Evolutionary conservation across 2,113 vertebrate species (phyloP).

Genomic region (Puntigrus tetrazona): DNA sequence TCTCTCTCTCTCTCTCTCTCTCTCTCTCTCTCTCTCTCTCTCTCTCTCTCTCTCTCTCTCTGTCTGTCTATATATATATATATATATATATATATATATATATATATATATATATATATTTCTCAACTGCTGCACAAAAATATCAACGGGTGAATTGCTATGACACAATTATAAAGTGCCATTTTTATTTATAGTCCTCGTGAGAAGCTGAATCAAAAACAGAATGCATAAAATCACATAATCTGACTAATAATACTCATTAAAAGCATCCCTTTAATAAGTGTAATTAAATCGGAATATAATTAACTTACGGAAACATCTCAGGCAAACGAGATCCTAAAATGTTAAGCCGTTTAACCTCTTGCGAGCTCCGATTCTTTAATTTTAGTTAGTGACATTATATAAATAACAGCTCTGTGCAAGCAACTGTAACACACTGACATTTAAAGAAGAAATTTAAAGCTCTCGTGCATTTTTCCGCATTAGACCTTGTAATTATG

Average conservation of each 20-base stretch:
- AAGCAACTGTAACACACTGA: slow-evolving; percentile 3
- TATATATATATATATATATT: no score
- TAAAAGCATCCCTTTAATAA: slow-evolving; percentile 18
- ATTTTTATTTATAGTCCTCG: background rate
- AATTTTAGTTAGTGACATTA: background rate
- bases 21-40: no score
- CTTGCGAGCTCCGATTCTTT: background rate
- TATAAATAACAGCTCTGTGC: slow-evolving; percentile 4
- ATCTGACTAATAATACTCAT: slow-evolving; percentile 23
- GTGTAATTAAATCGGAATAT: background rate
- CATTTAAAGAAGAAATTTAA: background rate
- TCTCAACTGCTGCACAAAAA: background rate
- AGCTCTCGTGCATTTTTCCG: background rate
- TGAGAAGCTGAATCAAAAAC: background rate
- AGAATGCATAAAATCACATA: background rate
- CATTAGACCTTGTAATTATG: background rate
- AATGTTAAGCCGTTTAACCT: slow-evolving; percentile 5
- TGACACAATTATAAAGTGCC: background rate
- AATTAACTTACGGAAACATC: slow-evolving; percentile 18
- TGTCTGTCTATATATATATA: no score
- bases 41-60: no score
- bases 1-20: no score
- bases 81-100: no score
- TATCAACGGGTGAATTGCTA: background rate
- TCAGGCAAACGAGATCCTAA: background rate